Evolutionary conservation across 2,797 vertebrate species (phyloP), one percentile per base, ranked within the genome.

Genomic region (Tadarida brasiliensis): DNA sequence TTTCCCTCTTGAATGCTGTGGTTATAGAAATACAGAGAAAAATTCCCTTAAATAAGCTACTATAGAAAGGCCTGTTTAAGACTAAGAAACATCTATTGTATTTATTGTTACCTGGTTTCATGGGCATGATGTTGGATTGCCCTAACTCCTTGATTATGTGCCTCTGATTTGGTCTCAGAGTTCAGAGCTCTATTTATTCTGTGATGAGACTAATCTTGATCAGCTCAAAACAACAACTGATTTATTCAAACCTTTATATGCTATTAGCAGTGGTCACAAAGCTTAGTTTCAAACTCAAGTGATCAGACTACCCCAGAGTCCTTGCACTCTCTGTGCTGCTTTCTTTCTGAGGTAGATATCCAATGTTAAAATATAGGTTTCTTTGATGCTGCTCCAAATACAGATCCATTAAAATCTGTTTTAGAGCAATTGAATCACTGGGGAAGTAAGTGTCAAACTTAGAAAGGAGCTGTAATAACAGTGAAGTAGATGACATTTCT

Each of bases 361-460:
- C 70, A 81, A 22, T 95, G 59, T 87, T 92, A 94, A 95, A 96
- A 95, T 94, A 82, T 2, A 93, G 93, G 61, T 96, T 92, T 93
- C 68, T 94, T 90, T 71, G 51, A 74, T 96, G 59, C 88, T 96
- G 96, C 68, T 97, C 93, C 95, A 97, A 96, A 96, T 97, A 91
- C 84, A 93, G 93, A 95, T 65, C 73, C 54, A 76, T 76, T 85
- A 84, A 93, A 94, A 95, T 95, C 91, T 91, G 65, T 93, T 90
- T 94, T 94, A 93, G 90, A 95, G 94, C 80, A 94, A 11, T 59
- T 93, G 90, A 97, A 91, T 97, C 93, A 93, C 78, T 97, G 91
- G 91, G 94, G 95, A 97, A 93, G 54, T 74, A 44, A 94, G 70
- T 95, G 94, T 95, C 87, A 76, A 87, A 90, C 9, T 68, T 74